Evolutionary conservation across 2,113 vertebrate species (phyloP).

Genomic region (Illadopsis cleaveri): DNA sequence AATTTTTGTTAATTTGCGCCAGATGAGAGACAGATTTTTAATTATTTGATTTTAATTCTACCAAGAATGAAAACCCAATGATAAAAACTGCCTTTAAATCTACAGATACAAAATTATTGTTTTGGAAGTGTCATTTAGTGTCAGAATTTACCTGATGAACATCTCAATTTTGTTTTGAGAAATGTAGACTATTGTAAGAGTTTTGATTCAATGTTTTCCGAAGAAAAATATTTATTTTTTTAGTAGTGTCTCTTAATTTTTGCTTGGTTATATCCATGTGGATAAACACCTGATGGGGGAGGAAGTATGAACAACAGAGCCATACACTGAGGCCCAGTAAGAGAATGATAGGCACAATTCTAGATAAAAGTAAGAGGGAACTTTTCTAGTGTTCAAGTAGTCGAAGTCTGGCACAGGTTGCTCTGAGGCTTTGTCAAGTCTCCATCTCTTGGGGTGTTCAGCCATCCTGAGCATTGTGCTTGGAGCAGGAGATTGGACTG

Average conservation of each 20-base stretch:
- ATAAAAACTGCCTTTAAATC: background rate
- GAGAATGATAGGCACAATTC: background rate
- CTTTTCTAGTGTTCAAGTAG: too few species aligned
- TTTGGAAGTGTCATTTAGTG: background rate
- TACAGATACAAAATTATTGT: background rate
- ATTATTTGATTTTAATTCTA: background rate
- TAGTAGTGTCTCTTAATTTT: background rate
- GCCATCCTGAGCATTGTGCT: background rate
- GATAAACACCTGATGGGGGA: background rate
- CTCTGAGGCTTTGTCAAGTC: background rate
- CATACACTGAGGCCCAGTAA: background rate
- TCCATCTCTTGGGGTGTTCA: background rate
- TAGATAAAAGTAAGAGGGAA: background rate
- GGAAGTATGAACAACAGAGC: background rate
- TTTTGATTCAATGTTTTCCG: background rate
- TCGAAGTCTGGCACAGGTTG: background rate
- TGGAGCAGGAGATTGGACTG: background rate
- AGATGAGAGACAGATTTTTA: background rate
- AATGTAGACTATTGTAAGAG: background rate
- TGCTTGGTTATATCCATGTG: background rate
- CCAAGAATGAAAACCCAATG: background rate
- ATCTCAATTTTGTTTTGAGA: background rate
- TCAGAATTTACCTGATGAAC: background rate
- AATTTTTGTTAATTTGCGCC: background rate
- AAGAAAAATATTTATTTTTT: background rate